These are phyloP conservation scores for Theonella swinhoei DNA, from an alignment of 37 sponge, comb jelly and placozoan genomes.

Conservation along the genomic window DNA sequence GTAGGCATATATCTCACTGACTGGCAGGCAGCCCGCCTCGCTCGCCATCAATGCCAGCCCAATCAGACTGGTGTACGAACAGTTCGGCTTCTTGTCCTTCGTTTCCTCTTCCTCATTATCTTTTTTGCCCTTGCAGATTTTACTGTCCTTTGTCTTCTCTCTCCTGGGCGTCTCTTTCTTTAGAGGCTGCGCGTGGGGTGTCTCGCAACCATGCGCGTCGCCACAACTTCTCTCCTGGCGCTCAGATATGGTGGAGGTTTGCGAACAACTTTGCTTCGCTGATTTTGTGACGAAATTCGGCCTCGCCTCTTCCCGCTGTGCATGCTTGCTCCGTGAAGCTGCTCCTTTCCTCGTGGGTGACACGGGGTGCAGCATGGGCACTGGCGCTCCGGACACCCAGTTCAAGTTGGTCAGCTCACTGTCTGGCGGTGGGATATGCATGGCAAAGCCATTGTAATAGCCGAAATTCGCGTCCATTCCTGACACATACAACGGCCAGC, in stretches of 20 bases:
- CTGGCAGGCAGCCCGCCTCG: slow-evolving; percentile 54
- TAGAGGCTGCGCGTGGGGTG: not conserved
- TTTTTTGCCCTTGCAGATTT: not conserved
- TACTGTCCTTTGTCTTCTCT: not conserved
- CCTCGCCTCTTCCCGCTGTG: not conserved
- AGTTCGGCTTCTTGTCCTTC: slow-evolving; percentile 42
- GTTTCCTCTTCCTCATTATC: not conserved
- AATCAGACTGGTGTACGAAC: slow-evolving; percentile 83
- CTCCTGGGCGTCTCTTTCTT: not conserved
- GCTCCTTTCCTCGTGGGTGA: not conserved
- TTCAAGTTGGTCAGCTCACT: slow-evolving; percentile 43
- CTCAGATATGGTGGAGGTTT: not conserved
- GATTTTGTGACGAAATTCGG: not conserved
- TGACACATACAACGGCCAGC: not conserved
- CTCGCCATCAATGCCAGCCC: slow-evolving; percentile 72
- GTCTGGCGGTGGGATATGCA: not conserved
- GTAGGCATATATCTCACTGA: slow-evolving; percentile 70
- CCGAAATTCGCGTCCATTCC: not conserved
- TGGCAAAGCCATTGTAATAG: not conserved
- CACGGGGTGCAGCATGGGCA: slow-evolving; percentile 3
- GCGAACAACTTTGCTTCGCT: not conserved
- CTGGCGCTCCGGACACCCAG: slow-evolving; percentile 42
- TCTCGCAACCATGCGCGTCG: not conserved
- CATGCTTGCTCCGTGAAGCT: not conserved
- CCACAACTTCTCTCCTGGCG: not conserved